Evolutionary conservation across 1,140 invertebrate species (phyloP), one percentile per base, ranked within the genome.

Genomic region (Melipona quadrifasciata): DNA sequence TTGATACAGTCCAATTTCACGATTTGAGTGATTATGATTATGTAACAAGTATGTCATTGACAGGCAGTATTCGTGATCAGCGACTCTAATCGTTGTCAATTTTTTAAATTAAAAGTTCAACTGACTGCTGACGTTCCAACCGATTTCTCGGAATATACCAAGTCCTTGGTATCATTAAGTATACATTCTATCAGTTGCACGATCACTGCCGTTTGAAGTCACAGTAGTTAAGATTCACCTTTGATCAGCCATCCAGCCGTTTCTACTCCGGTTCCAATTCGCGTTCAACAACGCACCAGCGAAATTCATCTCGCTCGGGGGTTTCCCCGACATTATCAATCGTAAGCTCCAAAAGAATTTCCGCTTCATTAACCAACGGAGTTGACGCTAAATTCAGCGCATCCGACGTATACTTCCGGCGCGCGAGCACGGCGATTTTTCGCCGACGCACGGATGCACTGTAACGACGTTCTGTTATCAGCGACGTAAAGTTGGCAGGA

Each of bases 321-420:
- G 24, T 10, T 4, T 27, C 19, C 21, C 34, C 58, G 47, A 11
- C 8, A 6, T 55, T 74, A 55, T 82, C n/a, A 47, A 17, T 58
- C 19, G 55, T 77, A 67, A 82, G 51, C 67, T 31, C 0, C 24
- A n/a, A 14, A 82, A 68, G 81, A 77, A 65, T 77, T 57, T 51
- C 51, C 11, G 51, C 51, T n/a, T 57, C 34, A 24, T 77, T 82
- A 77, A 31, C 0, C 16, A 17, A 53, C 2, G 53, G 16, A 34
- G 21, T 72, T 19, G 39, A 67, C 24, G 24, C 21, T 47, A 51
- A 47, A 58, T 58, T 76, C n/a, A 19, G 2, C 47, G 2, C 10
- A 16, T 10, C 19, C 14, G 1, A 31, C 55, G 39, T 47, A 17
- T 21, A n/a, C 21, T 78, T 71, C 55, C 74, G 65, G 14, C 74